Percentiles rank a stretch among this genome's conserved stretches.
phyloP scores from a whole-genome alignment of 2,888 invertebrate genomes.

The Sarcophaga rosellei region DNA sequence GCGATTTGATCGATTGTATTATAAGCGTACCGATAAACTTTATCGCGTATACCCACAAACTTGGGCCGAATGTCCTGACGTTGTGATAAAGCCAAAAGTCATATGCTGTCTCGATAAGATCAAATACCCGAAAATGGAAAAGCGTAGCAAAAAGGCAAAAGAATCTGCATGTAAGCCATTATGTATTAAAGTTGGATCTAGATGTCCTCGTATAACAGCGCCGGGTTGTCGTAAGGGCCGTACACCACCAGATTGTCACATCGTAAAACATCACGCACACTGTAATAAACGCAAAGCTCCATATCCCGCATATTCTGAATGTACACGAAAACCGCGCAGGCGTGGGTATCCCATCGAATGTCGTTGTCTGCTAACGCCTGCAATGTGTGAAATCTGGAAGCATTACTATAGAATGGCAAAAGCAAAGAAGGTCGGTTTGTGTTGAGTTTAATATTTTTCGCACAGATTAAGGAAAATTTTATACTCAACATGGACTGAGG shows the following conservation, averaged over 20 bases:
- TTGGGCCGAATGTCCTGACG: constrained; percentile 76
- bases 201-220: constrained; percentile 40
- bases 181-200: neutral
- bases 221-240: constrained; percentile 51
- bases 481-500: neutral
- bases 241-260: constrained; percentile 66
- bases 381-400: constrained; percentile 71
- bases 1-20: constrained; percentile 77
- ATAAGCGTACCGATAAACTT: constrained; percentile 75
- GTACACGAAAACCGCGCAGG: constrained; percentile 40
- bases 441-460: neutral
- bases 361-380: constrained; percentile 66
- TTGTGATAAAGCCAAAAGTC: constrained; percentile 70
- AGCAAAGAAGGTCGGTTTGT: constrained; percentile 6
- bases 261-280: neutral
- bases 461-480: neutral
- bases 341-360: constrained; percentile 68
- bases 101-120: constrained; percentile 72
- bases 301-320: constrained; percentile 71
- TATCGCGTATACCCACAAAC: constrained; percentile 76
- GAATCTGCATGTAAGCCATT: constrained; percentile 40
- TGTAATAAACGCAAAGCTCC: constrained; percentile 68
- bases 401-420: constrained; percentile 6
- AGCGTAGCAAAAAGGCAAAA: constrained; percentile 13
- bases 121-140: constrained; percentile 61